Evolutionary conservation across 2,797 vertebrate species (phyloP), one percentile per base, ranked within the genome.

Genomic region (Acridotheres tristis): DNA sequence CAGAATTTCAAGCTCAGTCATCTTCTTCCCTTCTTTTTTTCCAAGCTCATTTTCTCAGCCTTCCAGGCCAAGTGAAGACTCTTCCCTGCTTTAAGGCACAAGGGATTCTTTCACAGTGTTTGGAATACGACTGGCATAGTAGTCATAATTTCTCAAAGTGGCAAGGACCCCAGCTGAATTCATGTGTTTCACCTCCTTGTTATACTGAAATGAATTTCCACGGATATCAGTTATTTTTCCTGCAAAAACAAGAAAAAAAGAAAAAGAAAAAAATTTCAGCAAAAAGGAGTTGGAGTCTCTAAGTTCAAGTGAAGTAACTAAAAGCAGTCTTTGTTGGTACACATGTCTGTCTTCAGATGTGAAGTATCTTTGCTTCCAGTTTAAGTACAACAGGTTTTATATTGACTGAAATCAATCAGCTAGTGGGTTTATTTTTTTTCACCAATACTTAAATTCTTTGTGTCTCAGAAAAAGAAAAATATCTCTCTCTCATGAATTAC

Each of bases 91-190:
- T 97, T 90, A 98, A 71, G 98, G 98, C 76, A 98, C 97, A 58
- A 99, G 98, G 13, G 98, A 99, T 36, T 98, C 97, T 89, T 98
- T 98, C 82, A 99, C 98, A 0, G 98, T 97, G 81, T 98, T 98
- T 11, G 99, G 99, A 27, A 99, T 98, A 90, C 98, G 98, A 96
- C 97, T 98, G 65, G 97, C 78, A 34, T 99, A 99, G 97, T 99
- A 99, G 73, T 99, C 98, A 14, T 99, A 99, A 97, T 99, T 98
- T 47, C 97, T 98, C 75, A 99, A 97, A 3, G 99, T 96, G 10
- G 99, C 99, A 38, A 99, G 98, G 77, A 99, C 99, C 2, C 99
- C 99, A 0, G 98, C 98, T 2, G 99, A 99, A 96, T 99, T 99
- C 99, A 99, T 99, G 96, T 99, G 99, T 93, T 99, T 99, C 38